phyloP scores from a whole-genome alignment of 2,888 invertebrate species.

The Pachycephus smyrnensis region DNA sequence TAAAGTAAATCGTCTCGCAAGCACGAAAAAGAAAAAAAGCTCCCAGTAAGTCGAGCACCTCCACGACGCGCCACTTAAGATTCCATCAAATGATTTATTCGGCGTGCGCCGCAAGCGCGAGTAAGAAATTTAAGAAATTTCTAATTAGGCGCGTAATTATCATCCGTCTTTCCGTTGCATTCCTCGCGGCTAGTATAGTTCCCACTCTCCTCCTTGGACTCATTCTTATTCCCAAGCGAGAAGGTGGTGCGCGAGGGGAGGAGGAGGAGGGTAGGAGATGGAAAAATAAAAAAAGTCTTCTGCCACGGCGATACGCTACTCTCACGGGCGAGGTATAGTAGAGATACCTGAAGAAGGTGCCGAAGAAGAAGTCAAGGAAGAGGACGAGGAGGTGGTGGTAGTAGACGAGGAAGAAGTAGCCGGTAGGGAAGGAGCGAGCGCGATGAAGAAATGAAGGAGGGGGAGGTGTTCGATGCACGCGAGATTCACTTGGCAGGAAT shows the following conservation, averaged over 20 bases:
- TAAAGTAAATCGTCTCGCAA: too few relatives aligned
- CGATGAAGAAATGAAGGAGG: not conserved
- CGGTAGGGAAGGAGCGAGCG: too few relatives aligned
- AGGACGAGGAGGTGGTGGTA: too few relatives aligned
- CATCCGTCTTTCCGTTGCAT: slow-evolving; percentile 25
- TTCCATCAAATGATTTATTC: slow-evolving; percentile 6
- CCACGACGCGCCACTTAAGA: slow-evolving; percentile 5
- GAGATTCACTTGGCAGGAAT: slow-evolving; percentile 48
- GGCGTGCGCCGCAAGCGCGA: not conserved
- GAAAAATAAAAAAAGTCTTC: too few relatives aligned
- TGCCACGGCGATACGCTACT: too few relatives aligned
- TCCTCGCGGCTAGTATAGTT: slow-evolving; percentile 10
- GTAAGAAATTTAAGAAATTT: slow-evolving; percentile 23
- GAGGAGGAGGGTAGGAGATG: too few relatives aligned
- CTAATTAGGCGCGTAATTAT: slow-evolving; percentile 27
- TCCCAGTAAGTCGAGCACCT: not conserved
- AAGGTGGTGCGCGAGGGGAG: not conserved
- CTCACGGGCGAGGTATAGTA: too few relatives aligned
- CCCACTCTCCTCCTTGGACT: slow-evolving; percentile 8
- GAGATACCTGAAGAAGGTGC: not conserved
- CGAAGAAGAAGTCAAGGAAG: not conserved
- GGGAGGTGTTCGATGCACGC: slow-evolving; percentile 13
- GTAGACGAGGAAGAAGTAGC: too few relatives aligned
- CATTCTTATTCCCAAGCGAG: slow-evolving; percentile 18
- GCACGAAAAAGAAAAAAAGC: not conserved